These are phyloP conservation scores for Lineus longissimus DNA, from an alignment of 1,140 invertebrate genomes.

Conservation along the genomic window DNA sequence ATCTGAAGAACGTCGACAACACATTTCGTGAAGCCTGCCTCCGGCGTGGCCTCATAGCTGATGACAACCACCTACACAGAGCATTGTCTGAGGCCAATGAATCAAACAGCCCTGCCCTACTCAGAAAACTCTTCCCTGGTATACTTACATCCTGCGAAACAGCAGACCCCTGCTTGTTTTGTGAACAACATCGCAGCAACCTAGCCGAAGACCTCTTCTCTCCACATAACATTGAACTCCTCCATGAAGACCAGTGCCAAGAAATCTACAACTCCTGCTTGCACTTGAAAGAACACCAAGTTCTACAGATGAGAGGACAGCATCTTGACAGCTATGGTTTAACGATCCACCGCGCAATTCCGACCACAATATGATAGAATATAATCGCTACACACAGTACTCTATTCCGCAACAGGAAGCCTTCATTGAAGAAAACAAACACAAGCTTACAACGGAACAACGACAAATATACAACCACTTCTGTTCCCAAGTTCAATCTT, in stretches of 20 bases:
- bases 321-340: background rate
- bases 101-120: background rate
- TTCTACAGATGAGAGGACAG: background rate
- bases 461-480: background rate
- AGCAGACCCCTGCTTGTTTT: background rate
- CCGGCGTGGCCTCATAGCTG: background rate
- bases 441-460: constrained; percentile 1
- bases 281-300: background rate
- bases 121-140: background rate
- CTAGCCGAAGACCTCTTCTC: background rate
- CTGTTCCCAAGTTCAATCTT: background rate
- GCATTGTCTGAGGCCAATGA: background rate
- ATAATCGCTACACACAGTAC: background rate
- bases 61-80: background rate
- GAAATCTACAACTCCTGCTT: background rate
- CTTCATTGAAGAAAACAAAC: background rate
- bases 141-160: background rate
- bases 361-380: no score
- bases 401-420: background rate
- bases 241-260: background rate
- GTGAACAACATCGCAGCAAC: background rate
- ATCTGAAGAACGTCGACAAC: background rate
- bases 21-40: background rate
- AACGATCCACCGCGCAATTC: background rate
- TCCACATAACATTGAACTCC: constrained; percentile 28